A percentile compares a stretch with the other conserved stretches of the same genome.
These are phyloP conservation scores for Drosophila koepferae DNA, from an alignment of 2,888 invertebrate species.

Conservation along the genomic window DNA sequence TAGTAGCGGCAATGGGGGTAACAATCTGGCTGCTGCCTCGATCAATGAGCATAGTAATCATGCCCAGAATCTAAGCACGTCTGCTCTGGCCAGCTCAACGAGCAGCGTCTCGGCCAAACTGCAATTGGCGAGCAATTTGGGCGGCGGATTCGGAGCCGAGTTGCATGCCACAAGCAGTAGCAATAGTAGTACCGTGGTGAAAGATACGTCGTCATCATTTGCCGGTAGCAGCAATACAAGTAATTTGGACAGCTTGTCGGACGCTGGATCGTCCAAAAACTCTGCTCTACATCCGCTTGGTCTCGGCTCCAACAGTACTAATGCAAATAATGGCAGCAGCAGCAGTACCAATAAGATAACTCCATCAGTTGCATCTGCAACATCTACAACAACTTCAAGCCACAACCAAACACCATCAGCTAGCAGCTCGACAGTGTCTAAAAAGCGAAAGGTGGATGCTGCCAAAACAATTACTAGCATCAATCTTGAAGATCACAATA, in stretches of 20 bases:
- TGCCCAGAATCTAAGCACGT: slow-evolving; percentile 60
- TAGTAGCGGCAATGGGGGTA: slow-evolving; percentile 33
- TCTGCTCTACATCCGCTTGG: slow-evolving; percentile 15
- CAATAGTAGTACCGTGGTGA: slow-evolving; percentile 24
- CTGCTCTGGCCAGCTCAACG: slow-evolving; percentile 32
- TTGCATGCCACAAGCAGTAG: slow-evolving; percentile 34
- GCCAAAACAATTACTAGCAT: slow-evolving; percentile 60
- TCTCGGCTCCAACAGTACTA: slow-evolving; percentile 41
- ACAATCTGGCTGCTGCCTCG: slow-evolving; percentile 12
- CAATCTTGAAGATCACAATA: slow-evolving; percentile 80
- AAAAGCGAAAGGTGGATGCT: slow-evolving; percentile 83
- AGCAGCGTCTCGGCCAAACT: slow-evolving; percentile 37
- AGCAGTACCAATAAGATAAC: slow-evolving; percentile 27
- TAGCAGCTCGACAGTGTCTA: slow-evolving; percentile 66
- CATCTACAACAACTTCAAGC: slow-evolving; percentile 44
- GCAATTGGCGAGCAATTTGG: slow-evolving; percentile 52
- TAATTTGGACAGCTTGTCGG: slow-evolving; percentile 49
- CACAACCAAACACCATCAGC: slow-evolving; percentile 32
- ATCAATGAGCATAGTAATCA: slow-evolving; percentile 63
- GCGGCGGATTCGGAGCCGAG: slow-evolving; percentile 52
- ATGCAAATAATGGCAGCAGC: slow-evolving; percentile 36
- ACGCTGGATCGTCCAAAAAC: slow-evolving; percentile 64
- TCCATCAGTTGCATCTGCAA: slow-evolving; percentile 26
- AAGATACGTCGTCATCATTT: slow-evolving; percentile 37
- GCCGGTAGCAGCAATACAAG: slow-evolving; percentile 17